Evolutionary conservation across 2,797 vertebrate species (phyloP), one percentile per base, ranked within the genome.

Genomic region (Premnoplex brunnescens): DNA sequence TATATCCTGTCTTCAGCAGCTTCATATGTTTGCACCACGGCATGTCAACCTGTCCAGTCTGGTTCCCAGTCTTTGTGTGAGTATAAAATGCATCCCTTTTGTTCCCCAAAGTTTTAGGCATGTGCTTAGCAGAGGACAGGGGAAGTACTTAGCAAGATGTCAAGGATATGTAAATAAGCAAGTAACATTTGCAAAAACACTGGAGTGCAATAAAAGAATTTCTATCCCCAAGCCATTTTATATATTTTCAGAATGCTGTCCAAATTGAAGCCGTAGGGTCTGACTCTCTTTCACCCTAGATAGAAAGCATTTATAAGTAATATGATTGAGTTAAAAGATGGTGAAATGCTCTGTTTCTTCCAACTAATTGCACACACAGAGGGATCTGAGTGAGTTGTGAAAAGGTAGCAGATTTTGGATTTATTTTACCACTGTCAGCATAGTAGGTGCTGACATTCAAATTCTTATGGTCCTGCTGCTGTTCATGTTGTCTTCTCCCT

Each of bases 11-110:
- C 98, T 99, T 94, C 99, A 99, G 97, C 99, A 99, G 95, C 98
- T 99, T 87, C 99, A 99, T 95, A 99, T 99, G 99, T 99, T 99
- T 76, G 99, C 99, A 46, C 99, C 99, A 15, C 98, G 99, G 3
- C 99, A 99, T 3, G 99, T 99, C 97, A 99, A 99, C 97, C 97
- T 99, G 7, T 99, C 99, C 94, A 99, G 99, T 97, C 98, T 99
- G 82, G 99, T 99, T 97, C 99, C 99, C 63, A 99, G 99, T 91
- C 99, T 99, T 88, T 99, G 99, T 93, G 99, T 99, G 98, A 99
- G 99, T 98, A 96, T 83, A 69, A 69, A 76, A 58, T 59, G 15
- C 68, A 28, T 73, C 21, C 32, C 43, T 86, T 76, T 32, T 54
- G 16, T 66, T 89, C 49, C 23, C 87, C n/a, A 0, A 15, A 67